These are phyloP conservation scores for Chaenocephalus aceratus DNA, from an alignment of 2,113 vertebrate genomes.

Conservation along the genomic window DNA sequence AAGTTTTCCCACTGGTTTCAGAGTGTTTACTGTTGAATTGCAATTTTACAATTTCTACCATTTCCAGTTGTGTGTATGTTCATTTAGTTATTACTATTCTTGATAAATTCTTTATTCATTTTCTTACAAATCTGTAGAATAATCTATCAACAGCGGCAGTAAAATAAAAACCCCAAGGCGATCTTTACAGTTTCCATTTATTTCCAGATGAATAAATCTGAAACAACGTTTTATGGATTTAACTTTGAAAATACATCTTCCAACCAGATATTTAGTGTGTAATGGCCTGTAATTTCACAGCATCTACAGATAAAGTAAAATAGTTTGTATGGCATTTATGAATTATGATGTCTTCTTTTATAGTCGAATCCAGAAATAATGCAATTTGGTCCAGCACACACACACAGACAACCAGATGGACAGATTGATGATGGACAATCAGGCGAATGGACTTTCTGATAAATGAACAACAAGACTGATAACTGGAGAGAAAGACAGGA, in stretches of 20 bases:
- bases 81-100: constrained; percentile 6
- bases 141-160: constrained; percentile 6
- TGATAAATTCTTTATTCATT: neutral
- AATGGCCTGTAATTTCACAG: neutral
- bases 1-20: neutral
- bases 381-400: neutral
- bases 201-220: constrained; percentile 34
- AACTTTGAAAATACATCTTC: neutral
- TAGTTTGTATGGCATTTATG: constrained; percentile 3
- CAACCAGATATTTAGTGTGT: constrained; percentile 7
- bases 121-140: neutral
- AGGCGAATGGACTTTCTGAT: constrained; percentile 33
- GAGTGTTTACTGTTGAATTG: neutral
- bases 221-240: constrained; percentile 29
- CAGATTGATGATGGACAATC: constrained; percentile 33
- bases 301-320: constrained; percentile 10
- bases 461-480: constrained; percentile 54
- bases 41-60: neutral
- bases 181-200: constrained; percentile 16
- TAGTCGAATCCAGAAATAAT: neutral
- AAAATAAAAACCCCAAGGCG: neutral
- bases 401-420: constrained; percentile 35
- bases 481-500: constrained; percentile 28
- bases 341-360: constrained; percentile 19
- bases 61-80: neutral